Evolutionary conservation across 2,797 vertebrate genomes (phyloP), one percentile per base, ranked within the genome.

Genomic region (Garrulus glandarius): DNA sequence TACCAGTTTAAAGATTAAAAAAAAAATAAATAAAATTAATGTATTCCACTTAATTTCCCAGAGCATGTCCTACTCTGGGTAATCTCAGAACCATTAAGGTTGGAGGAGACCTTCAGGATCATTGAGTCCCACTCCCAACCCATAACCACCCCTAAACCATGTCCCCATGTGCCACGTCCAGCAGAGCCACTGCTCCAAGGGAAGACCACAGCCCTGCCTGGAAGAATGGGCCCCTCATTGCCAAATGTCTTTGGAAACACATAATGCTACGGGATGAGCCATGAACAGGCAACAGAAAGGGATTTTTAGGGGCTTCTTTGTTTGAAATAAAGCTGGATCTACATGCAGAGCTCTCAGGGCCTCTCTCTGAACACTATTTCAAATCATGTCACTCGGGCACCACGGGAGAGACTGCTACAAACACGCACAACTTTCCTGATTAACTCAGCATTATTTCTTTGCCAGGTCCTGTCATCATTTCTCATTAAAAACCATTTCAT

Each of bases 401-500:
- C 49, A 22, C 0, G 2, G n/a, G 70, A 52, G 1, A 71, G 47
- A 23, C 56, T 61, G 77, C 20, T 68, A 52, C 6, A 43, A 49
- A 77, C 64, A 70, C 0, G 4, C 37, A 77, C 23, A 92, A 68
- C 60, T 68, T 56, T 50, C 32, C 78, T n/a, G 76, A 97, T 83
- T 80, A 95, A 89, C 61, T 92, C 87, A 39, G 53, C 34, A 18
- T 80, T 70, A 56, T 70, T 64, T 85, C 93, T 65, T 43, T 84
- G 60, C 82, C 89, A 89, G 46, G 32, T 49, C 81, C 72, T 89
- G 87, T 67, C 94, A 92, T 64, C 63, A 6, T 61, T 68, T 52
- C 84, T 85, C 61, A 75, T 91, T 89, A 95, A 83, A 93, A 83
- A 71, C 43, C 16, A 64, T 91, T 85, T 80, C 46, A 50, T 61